Conservation (phyloP, 2,113 vertebrate species). For the Tachuris rubrigastra region DNA sequence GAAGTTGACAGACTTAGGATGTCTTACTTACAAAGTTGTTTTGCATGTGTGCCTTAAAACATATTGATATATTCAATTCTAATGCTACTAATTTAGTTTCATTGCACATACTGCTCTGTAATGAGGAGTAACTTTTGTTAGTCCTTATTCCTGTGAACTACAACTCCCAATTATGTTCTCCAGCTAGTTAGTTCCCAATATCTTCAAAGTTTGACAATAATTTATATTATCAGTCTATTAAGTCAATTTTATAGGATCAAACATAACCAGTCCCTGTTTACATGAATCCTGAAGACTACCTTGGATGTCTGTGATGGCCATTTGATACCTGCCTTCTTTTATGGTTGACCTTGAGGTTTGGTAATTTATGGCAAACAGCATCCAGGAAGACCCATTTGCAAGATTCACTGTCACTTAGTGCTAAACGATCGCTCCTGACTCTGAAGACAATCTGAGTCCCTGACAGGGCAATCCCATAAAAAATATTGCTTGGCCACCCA, state of each 20-base stretch:
- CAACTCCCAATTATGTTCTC: slow-evolving; percentile 14
- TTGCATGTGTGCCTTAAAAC: slow-evolving; percentile 4
- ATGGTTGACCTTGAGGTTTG: slow-evolving; percentile 83
- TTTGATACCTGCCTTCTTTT: slow-evolving; percentile 76
- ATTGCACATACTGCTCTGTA: slow-evolving; percentile 29
- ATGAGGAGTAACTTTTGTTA: slow-evolving; percentile 10
- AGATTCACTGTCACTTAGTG: slow-evolving; percentile 89
- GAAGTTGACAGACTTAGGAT: background rate
- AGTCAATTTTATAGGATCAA: slow-evolving; percentile 67
- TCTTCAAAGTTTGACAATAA: slow-evolving; percentile 66
- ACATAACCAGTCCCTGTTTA: slow-evolving; percentile 54
- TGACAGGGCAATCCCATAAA: slow-evolving; percentile 88
- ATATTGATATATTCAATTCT: background rate
- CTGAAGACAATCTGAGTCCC: slow-evolving; percentile 84
- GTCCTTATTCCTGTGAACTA: slow-evolving; percentile 14
- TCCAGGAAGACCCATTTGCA: slow-evolving; percentile 86
- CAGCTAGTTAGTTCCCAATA: slow-evolving; percentile 26
- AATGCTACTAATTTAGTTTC: slow-evolving; percentile 12
- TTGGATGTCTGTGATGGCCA: slow-evolving; percentile 49
- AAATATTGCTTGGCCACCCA: slow-evolving; percentile 82
- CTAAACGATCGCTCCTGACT: slow-evolving; percentile 81
- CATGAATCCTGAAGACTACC: slow-evolving; percentile 26
- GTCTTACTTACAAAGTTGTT: background rate
- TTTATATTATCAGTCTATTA: slow-evolving; percentile 69
- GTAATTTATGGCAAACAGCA: slow-evolving; percentile 87